Evolutionary conservation across 1,140 invertebrate species (phyloP), one percentile per base, ranked within the genome.

Genomic region (Scylla paramamosain): DNA sequence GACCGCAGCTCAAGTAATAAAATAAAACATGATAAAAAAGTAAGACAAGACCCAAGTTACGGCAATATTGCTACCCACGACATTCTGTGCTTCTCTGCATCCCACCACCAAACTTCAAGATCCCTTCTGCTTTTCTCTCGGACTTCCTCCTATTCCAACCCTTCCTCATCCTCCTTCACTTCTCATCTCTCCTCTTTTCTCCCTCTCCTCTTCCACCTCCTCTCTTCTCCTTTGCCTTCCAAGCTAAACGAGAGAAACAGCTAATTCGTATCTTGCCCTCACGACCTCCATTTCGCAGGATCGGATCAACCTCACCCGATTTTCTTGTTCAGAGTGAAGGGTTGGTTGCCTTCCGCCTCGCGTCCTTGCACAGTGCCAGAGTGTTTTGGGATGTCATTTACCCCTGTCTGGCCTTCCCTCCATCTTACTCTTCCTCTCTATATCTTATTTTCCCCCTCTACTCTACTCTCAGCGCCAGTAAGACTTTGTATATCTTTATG

Each of bases 241-340:
- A 8, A 77, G 67, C 67, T 77, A 77, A 77, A 77, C 8, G 20
- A n/a, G 67, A n/a, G 67, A n/a, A 20, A 77, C 8, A 77, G 67
- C 67, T 77, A 77, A 77, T 77, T 77, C 67, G 67, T 7, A n/a
- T 25, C 67, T 7, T 12, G 25, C n/a, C 67, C 67, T 77, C 25
- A 77, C 20, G 20, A n/a, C 67, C n/a, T 77, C 67, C 67, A 77
- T 20, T 77, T n/a, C 20, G 10, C 67, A 20, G 20, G 67, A 77
- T 77, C 67, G 67, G 67, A 77, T 77, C 67, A 77, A 77, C 25
- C 67, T 77, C 67, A 77, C 25, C n/a, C 67, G 67, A 77, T 77
- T 77, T 77, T 77, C 67, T 77, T 77, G 10, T 77, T n/a, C 67
- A 77, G 67, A 77, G 67, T 77, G 67, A 20, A 77, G 67, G 67